Evolutionary conservation across 2,113 vertebrate species (phyloP), one percentile per base, ranked within the genome.

Genomic region (Zootoca vivipara): DNA sequence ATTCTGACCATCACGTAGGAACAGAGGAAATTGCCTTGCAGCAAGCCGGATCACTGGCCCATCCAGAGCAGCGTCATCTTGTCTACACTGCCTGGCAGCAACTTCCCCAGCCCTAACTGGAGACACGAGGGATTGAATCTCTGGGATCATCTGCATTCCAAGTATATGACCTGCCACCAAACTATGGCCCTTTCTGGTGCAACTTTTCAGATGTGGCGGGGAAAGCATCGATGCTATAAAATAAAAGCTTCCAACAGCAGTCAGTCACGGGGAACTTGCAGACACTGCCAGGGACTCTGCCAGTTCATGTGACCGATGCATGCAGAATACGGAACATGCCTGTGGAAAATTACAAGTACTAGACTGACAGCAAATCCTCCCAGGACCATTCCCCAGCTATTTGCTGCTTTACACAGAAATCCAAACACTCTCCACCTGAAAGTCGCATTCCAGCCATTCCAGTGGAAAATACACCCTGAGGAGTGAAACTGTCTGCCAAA

Each of bases 361-460:
- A 77, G 70, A 69, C 77, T 52, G n/a, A 15, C 69, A 86, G 26
- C 15, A 83, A 58, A 78, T 46, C 8, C 28, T 82, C 77, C 72
- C 30, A 78, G 38, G 5, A 5, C 38, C 40, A 82, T 86, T 89
- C 26, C 67, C 18, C 85, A 64, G 75, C n/a, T 87, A 87, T n/a
- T 64, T 90, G 40, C 28, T 88, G 12, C 73, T 67, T 78, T 35
- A 42, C 46, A 74, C 33, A 87, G 67, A 26, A 88, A 30, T 78
- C 74, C 30, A 65, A 81, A 81, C 56, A 83, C 80, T 87, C 64
- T 42, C 2, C 58, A 80, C 46, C n/a, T 24, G 74, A 42, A 84
- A 33, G 52, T n/a, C 18, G 52, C 40, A 88, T 87, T 90, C 83
- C 62, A 33, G 74, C 65, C 77, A 89, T 88, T 35, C 78, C 67